Evolutionary conservation across 2,797 vertebrate species (phyloP), one percentile per base, ranked within the genome.

Genomic region (Eospalax fontanierii): DNA sequence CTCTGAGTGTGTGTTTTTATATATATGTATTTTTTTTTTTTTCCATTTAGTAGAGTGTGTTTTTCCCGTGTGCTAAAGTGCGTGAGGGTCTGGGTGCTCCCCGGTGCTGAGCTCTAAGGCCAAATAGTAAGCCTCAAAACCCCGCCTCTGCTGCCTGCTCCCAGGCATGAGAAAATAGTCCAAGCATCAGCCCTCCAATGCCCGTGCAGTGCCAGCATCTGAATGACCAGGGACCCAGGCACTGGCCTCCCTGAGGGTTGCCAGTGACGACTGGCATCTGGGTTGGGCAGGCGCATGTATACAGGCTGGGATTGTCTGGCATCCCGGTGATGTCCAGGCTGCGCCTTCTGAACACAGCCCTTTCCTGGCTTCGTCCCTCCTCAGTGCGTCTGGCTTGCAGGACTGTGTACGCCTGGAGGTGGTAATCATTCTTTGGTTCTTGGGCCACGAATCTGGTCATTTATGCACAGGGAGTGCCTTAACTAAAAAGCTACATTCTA

Each of bases 301-400:
- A n/a, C 16, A 30, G 15, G 6, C 43, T 61, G 21, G 30, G 18
- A 46, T 26, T 30, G 18, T 74, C 59, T 40, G 28, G 11, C 2
- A 0, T 33, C 54, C 16, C 19, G 4, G 5, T 5, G 26, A 19
- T 0, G 18, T 3, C 38, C 8, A 0, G 61, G n/a, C 21, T 19
- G 46, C 66, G 8, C 22, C 18, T 63, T 70, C 40, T 71, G 54
- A 33, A 22, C 30, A 33, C 21, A 2, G 35, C 4, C 65, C 26
- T 89, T 43, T 24, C 33, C 22, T 22, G 3, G 5, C 33, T 78
- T 78, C 50, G 33, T 19, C 6, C 16, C 66, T 35, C 16, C 40
- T 43, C 4, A 35, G 6, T 33, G 4, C 61, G 35, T 81, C 12
- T 59, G 76, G 35, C 15, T 18, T 66, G 28, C n/a, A 28, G 28